phyloP scores from a whole-genome alignment of 2,888 invertebrate species.

The Pachydiplax longipennis region DNA sequence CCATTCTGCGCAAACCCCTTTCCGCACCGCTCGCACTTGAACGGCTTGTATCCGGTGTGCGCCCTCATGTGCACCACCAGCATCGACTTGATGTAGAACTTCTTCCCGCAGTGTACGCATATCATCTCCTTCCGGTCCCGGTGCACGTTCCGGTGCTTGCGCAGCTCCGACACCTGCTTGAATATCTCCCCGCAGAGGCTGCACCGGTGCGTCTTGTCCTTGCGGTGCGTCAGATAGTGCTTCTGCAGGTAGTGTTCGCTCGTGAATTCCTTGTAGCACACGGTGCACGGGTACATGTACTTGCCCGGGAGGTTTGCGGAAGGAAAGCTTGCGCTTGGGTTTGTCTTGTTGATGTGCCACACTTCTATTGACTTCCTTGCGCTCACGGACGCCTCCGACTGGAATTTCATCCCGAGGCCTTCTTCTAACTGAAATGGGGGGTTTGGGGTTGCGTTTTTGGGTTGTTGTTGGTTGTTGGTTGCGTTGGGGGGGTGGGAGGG shows the following conservation, averaged over 20 bases:
- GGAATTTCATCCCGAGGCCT: no score
- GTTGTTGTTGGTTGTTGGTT: no score
- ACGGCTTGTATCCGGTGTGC: not conserved
- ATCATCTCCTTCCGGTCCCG: not conserved
- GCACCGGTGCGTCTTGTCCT: conserved; percentile 48
- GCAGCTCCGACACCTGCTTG: conserved; percentile 47
- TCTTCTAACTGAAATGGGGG: no score
- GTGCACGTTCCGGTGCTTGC: conserved; percentile 42
- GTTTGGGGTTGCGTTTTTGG: no score
- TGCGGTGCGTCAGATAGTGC: conserved; percentile 48
- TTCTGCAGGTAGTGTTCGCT: conserved; percentile 49
- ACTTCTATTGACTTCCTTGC: no score
- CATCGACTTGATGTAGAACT: not conserved
- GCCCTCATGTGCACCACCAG: not conserved
- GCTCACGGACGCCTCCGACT: no score
- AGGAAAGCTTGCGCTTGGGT: no score
- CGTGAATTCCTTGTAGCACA: conserved; percentile 49
- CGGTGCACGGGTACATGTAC: conserved; percentile 44
- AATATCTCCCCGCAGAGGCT: conserved; percentile 50
- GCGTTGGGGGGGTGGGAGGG: no score
- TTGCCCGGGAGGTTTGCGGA: conserved; percentile 31
- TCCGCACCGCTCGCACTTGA: conserved; percentile 1
- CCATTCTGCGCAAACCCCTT: conserved; percentile 19
- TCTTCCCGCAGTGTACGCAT: not conserved
- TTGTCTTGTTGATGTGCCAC: no score